Evolutionary conservation across 2,113 vertebrate species (phyloP).

Genomic region (Cephalopterus ornatus): DNA sequence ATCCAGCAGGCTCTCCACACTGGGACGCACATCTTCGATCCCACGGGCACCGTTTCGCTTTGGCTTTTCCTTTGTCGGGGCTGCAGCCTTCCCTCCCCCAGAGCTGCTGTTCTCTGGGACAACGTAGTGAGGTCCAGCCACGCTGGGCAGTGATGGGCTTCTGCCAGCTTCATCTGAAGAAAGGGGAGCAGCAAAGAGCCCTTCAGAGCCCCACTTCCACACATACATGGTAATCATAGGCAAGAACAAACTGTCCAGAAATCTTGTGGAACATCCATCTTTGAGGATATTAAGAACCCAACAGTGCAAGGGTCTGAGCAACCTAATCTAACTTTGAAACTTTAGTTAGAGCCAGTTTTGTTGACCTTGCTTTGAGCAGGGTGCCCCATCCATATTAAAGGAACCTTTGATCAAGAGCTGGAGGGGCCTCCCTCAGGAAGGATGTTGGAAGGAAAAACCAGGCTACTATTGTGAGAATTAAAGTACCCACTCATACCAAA

Average conservation of each 20-base stretch:
- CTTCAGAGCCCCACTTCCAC: neutral
- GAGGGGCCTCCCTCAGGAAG: neutral
- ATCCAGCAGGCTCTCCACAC: slow-evolving; percentile 91
- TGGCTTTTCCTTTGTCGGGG: slow-evolving; percentile 83
- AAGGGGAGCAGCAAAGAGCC: neutral
- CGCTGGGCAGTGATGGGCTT: slow-evolving; percentile 49
- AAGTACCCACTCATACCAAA: neutral
- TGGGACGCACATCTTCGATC: slow-evolving; percentile 85
- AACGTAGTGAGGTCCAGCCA: slow-evolving; percentile 76
- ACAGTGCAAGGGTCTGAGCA: neutral
- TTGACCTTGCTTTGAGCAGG: neutral
- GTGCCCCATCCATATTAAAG: neutral
- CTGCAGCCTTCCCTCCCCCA: slow-evolving; percentile 73
- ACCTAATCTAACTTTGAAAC: neutral
- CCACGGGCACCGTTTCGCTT: slow-evolving; percentile 84
- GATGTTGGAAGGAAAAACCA: neutral
- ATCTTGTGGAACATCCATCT: neutral
- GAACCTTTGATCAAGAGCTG: neutral
- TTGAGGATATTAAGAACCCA: neutral
- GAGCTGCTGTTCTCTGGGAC: slow-evolving; percentile 80
- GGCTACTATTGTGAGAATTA: neutral
- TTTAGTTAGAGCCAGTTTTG: neutral
- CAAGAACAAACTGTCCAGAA: neutral
- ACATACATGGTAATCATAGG: neutral
- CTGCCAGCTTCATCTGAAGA: slow-evolving; percentile 72